phyloP scores from a whole-genome alignment of 2,113 vertebrate genomes.

The Tapirus terrestris region DNA sequence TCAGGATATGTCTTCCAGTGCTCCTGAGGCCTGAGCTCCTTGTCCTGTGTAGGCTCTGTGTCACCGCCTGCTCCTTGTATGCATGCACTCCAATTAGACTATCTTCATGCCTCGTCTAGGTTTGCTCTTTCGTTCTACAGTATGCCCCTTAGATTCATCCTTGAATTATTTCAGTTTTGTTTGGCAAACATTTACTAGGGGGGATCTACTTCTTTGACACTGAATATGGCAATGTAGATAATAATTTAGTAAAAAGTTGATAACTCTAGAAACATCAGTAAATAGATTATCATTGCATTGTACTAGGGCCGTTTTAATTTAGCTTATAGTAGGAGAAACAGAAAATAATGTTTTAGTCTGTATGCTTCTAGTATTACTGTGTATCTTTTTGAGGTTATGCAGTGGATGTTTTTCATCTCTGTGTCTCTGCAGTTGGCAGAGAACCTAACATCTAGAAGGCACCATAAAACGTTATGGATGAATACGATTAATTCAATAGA shows the following conservation, averaged over 20 bases:
- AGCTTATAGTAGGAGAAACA: background rate
- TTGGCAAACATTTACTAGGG: background rate
- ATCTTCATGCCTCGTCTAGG: background rate
- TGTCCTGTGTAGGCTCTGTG: too few relatives aligned
- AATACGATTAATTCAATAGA: background rate
- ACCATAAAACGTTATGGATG: background rate
- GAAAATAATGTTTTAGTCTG: background rate
- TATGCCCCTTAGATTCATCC: background rate
- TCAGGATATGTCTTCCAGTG: too few relatives aligned
- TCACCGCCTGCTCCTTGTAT: background rate
- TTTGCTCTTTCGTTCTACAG: background rate
- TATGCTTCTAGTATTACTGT: background rate
- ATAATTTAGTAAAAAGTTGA: background rate
- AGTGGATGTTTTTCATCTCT: background rate
- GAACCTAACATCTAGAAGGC: background rate
- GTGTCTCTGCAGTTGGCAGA: background rate
- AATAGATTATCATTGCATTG: background rate
- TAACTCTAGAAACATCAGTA: background rate
- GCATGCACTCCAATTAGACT: rapidly evolving
- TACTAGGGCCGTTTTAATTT: background rate
- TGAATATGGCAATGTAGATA: background rate
- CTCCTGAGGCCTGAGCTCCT: background rate
- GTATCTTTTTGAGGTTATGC: background rate
- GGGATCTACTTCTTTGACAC: background rate
- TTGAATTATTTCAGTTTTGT: background rate